Evolutionary conservation across 2,888 invertebrate species (phyloP).

Genomic region (Lepidonotus clava): DNA sequence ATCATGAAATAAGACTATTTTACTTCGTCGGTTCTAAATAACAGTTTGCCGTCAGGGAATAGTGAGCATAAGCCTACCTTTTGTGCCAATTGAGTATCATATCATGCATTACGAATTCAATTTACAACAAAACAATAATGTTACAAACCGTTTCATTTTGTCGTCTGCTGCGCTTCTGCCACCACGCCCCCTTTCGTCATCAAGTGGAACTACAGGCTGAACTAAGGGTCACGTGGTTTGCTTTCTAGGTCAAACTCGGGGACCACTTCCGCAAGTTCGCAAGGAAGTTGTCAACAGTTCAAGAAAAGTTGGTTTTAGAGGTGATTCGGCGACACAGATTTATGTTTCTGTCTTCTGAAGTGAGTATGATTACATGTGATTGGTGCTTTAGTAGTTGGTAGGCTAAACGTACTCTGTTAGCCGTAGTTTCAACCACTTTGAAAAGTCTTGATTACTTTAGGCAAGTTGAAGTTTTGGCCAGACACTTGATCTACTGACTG

Average conservation of each 20-base stretch:
- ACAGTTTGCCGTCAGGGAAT: too few species aligned
- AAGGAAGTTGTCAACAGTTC: conserved; percentile 14
- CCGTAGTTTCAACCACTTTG: background rate
- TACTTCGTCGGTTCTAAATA: too few species aligned
- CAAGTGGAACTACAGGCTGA: too few species aligned
- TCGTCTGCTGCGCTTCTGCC: too few species aligned
- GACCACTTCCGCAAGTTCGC: conserved; percentile 15
- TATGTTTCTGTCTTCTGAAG: background rate
- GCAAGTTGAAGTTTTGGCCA: background rate
- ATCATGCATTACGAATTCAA: too few species aligned
- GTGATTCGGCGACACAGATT: background rate
- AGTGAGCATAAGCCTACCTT: too few species aligned
- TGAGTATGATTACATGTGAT: background rate
- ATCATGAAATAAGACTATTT: too few species aligned
- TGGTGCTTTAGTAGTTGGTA: background rate
- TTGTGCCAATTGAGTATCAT: too few species aligned
- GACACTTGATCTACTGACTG: background rate
- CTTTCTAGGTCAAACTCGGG: conserved; percentile 4
- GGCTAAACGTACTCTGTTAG: background rate
- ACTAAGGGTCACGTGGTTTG: conserved; percentile 37
- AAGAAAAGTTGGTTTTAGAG: background rate
- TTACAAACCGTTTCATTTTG: too few species aligned
- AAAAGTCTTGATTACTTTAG: background rate
- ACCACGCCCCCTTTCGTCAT: too few species aligned
- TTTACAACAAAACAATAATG: too few species aligned